Evolutionary conservation across 2,888 invertebrate species (phyloP).

Genomic region (Pandemis corylana): DNA sequence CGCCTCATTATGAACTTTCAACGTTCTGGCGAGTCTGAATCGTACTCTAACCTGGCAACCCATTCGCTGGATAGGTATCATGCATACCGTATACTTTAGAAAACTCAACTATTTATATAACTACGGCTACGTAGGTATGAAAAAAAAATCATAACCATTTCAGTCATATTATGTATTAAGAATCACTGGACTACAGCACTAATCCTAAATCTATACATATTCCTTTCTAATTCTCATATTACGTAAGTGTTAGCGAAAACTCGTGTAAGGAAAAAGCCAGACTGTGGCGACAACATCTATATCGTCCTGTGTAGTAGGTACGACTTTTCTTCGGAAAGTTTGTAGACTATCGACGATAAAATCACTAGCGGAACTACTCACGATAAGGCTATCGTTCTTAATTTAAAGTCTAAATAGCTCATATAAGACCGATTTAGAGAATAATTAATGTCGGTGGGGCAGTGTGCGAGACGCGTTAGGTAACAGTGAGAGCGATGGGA

Average conservation of each 20-base stretch:
- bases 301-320: conserved; percentile 23
- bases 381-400: conserved; percentile 50
- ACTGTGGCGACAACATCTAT: conserved; percentile 44
- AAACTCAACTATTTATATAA: no score
- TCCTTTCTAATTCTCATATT: conserved; percentile 57
- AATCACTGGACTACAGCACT: conserved; percentile 42
- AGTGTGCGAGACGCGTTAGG: conserved; percentile 79
- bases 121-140: no score
- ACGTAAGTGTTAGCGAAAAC: conserved; percentile 54
- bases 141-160: neutral
- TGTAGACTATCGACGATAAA: conserved; percentile 16
- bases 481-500: conserved; percentile 70
- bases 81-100: no score
- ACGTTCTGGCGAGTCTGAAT: conserved; percentile 65
- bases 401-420: conserved; percentile 59
- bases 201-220: conserved; percentile 51
- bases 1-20: conserved; percentile 71
- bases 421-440: conserved; percentile 69
- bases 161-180: neutral
- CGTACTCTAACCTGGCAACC: conserved; percentile 50
- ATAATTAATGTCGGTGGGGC: conserved; percentile 78
- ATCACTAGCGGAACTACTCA: conserved; percentile 24
- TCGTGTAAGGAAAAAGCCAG: conserved; percentile 51
- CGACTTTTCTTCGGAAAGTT: conserved; percentile 4
- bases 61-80: conserved; percentile 19